Evolutionary conservation across 2,888 invertebrate genomes (phyloP), one percentile per base, ranked within the genome.

Genomic region (Lingula anatina): DNA sequence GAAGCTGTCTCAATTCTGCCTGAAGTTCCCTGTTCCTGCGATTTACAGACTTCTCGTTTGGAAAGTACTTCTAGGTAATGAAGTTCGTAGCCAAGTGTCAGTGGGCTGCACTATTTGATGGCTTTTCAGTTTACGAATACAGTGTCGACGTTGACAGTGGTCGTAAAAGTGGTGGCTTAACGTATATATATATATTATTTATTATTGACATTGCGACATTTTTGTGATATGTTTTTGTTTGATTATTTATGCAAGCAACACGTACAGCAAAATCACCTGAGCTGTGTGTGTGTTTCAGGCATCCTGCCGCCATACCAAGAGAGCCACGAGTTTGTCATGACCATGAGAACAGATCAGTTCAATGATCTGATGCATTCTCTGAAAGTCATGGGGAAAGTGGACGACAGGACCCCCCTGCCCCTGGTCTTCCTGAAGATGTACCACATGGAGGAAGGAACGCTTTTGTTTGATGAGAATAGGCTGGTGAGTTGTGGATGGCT

Each of bases 31-130:
- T 0, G 87, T 93, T 18, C 92, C 93, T 4, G 83, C 85, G 15
- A 82, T 86, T 3, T 87, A 91, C 61, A 84, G 92, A 68, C 84
- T 84, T 71, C 81, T 88, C 46, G 82, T 93, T 18, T 93, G 92
- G 92, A 90, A 90, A 79, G 83, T 92, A 35, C 80, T 92, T 44
- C 78, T 93, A 61, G 89, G 89, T 86, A 76, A n/a, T n/a, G n/a
- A n/a, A n/a, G n/a, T n/a, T n/a, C n/a, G n/a, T n/a, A n/a, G n/a
- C n/a, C n/a, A n/a, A n/a, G n/a, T n/a, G n/a, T n/a, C n/a, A n/a
- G n/a, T n/a, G n/a, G n/a, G n/a, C n/a, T n/a, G n/a, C n/a, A n/a
- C n/a, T n/a, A n/a, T n/a, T n/a, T n/a, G n/a, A n/a, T n/a, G n/a
- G n/a, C n/a, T n/a, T n/a, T n/a, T n/a, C n/a, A n/a, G n/a, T n/a